phyloP scores from a whole-genome alignment of 2,113 vertebrate species.

The Numenius arquata region DNA sequence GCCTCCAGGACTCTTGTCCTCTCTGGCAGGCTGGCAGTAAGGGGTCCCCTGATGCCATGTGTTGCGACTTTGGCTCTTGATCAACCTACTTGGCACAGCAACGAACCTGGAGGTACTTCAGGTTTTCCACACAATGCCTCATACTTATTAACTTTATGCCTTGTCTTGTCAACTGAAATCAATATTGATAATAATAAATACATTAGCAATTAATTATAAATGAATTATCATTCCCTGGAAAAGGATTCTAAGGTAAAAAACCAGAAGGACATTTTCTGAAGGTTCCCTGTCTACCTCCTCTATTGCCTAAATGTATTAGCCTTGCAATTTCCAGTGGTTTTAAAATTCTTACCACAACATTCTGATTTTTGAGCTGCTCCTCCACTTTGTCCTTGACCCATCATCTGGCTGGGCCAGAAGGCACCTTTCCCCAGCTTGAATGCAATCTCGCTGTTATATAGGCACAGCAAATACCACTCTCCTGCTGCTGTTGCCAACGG shows the following conservation, averaged over 20 bases:
- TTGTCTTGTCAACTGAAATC: background rate
- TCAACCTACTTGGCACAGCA: background rate
- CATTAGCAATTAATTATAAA: conserved; percentile 8
- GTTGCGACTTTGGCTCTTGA: background rate
- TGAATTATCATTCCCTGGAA: background rate
- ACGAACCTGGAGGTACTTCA: background rate
- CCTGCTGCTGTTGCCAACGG: background rate
- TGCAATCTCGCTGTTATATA: rapidly evolving
- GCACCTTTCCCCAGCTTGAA: background rate
- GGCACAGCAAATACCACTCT: background rate
- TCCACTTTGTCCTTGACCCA: background rate
- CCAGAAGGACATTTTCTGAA: background rate
- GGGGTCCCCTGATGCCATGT: background rate
- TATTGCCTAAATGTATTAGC: background rate
- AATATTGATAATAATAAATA: conserved; percentile 34
- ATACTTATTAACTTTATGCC: background rate
- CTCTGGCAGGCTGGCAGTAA: background rate
- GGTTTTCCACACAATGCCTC: conserved; percentile 4
- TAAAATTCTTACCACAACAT: background rate
- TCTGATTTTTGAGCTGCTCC: background rate
- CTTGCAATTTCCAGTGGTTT: background rate
- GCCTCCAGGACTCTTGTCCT: background rate
- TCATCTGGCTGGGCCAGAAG: background rate
- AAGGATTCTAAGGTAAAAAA: background rate
- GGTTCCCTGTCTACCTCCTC: background rate